Evolutionary conservation across 2,888 invertebrate genomes (phyloP).

Genomic region (Nomada lathburiana): DNA sequence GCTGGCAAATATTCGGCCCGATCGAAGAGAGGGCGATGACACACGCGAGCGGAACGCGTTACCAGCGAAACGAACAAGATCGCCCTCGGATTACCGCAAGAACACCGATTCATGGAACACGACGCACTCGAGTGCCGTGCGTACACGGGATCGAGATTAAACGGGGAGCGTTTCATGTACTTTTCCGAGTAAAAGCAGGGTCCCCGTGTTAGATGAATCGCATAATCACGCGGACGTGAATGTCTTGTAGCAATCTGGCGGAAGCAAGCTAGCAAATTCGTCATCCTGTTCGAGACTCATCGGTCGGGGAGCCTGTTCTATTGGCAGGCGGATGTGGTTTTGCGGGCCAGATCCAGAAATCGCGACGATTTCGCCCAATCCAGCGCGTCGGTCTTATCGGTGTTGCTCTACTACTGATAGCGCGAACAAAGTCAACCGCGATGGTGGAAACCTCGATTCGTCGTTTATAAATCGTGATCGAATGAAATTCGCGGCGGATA

Average conservation of each 20-base stretch:
- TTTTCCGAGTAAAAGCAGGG: constrained; percentile 42
- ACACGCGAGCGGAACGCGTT: constrained; percentile 10
- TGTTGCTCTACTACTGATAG: constrained; percentile 8
- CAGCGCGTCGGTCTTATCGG: constrained; percentile 39
- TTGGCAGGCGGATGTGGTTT: constrained; percentile 63
- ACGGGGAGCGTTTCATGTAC: constrained; percentile 32
- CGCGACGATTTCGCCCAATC: constrained; percentile 43
- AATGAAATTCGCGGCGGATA: background rate
- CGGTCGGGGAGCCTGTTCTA: constrained; percentile 7
- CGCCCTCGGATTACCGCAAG: constrained; percentile 35
- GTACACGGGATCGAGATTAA: background rate
- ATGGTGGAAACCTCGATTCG: constrained; percentile 16
- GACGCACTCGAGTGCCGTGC: background rate
- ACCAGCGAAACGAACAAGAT: background rate
- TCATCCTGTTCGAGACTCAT: constrained; percentile 53
- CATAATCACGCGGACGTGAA: constrained; percentile 55
- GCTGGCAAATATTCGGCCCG: background rate
- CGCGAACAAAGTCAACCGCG: constrained; percentile 22
- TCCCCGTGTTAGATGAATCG: constrained; percentile 44
- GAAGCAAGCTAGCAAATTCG: constrained; percentile 65
- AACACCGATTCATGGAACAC: background rate
- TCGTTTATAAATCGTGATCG: background rate
- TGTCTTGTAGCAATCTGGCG: constrained; percentile 60
- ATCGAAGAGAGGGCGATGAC: background rate
- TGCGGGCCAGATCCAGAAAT: constrained; percentile 53